Conservation (phyloP, 1,140 invertebrate genomes). For the Pseudomyrmex dendroicus region DNA sequence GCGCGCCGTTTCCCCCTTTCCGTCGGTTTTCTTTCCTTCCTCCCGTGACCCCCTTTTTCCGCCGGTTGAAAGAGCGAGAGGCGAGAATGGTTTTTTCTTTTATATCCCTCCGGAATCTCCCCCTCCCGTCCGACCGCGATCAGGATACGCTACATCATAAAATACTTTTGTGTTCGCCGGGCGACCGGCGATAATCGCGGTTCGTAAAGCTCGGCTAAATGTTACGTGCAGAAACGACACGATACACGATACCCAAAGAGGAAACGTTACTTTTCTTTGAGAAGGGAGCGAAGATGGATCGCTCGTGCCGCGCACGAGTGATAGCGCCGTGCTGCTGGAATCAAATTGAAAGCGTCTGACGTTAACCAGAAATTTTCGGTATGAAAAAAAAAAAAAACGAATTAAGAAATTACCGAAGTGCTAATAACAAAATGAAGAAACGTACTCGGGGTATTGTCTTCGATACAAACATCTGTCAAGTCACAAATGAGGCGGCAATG, state of each 20-base stretch:
- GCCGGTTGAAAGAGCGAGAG: constrained; percentile 3
- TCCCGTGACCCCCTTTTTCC: constrained; percentile 48
- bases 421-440: neutral
- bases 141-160: constrained; percentile 68
- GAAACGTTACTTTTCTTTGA: constrained; percentile 46
- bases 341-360: constrained; percentile 25
- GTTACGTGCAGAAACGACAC: constrained; percentile 60
- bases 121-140: constrained; percentile 31
- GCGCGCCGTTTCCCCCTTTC: neutral
- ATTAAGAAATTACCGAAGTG: neutral
- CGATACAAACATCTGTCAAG: neutral
- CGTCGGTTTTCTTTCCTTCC: constrained; percentile 38
- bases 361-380: neutral
- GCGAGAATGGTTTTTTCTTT: constrained; percentile 39
- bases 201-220: constrained; percentile 68
- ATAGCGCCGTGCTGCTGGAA: constrained; percentile 28
- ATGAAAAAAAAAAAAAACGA: neutral
- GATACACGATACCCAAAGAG: constrained; percentile 32
- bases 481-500: neutral
- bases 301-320: constrained; percentile 23
- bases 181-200: constrained; percentile 67
- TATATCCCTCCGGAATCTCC: constrained; percentile 22
- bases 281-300: constrained; percentile 50
- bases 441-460: neutral
- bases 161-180: constrained; percentile 68